These are phyloP conservation scores for Callyntrura sp. DNA, from an alignment of 2,888 invertebrate species.

Conservation along the genomic window DNA sequence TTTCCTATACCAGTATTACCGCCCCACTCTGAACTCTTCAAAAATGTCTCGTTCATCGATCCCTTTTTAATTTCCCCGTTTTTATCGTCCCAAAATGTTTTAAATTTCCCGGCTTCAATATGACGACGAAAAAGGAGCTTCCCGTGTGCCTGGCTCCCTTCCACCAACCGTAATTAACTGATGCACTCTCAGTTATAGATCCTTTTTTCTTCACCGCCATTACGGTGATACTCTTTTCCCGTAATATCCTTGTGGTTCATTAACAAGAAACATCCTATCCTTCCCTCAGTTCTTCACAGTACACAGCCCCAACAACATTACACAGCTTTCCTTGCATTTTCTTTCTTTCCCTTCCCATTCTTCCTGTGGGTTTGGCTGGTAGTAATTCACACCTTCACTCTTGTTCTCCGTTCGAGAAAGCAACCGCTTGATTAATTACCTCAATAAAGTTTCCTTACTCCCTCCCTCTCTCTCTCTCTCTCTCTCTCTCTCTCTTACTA, in stretches of 20 bases:
- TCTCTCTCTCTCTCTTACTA: neutral
- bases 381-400: slow-evolving; percentile 75
- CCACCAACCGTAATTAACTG: neutral
- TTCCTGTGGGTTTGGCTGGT: neutral
- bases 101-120: no score
- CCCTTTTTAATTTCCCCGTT: no score
- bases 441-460: slow-evolving; percentile 76
- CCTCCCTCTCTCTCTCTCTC: slow-evolving; percentile 21
- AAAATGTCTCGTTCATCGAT: no score
- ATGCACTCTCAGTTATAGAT: neutral
- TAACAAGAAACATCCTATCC: neutral
- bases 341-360: slow-evolving; percentile 17
- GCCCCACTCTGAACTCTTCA: no score
- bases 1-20: neutral
- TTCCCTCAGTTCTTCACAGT: no score
- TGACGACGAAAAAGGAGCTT: no score
- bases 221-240: neutral
- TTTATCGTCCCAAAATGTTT: no score
- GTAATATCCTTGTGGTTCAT: no score
- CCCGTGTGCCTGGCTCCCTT: no score
- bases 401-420: slow-evolving; percentile 66
- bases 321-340: neutral
- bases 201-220: no score
- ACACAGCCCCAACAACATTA: neutral
- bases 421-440: slow-evolving; percentile 80